A percentile compares a stretch with the other conserved stretches of the same genome.
Evolutionary conservation across 2,888 invertebrate species (phyloP).

Genomic region (Drosophila affinis): DNA sequence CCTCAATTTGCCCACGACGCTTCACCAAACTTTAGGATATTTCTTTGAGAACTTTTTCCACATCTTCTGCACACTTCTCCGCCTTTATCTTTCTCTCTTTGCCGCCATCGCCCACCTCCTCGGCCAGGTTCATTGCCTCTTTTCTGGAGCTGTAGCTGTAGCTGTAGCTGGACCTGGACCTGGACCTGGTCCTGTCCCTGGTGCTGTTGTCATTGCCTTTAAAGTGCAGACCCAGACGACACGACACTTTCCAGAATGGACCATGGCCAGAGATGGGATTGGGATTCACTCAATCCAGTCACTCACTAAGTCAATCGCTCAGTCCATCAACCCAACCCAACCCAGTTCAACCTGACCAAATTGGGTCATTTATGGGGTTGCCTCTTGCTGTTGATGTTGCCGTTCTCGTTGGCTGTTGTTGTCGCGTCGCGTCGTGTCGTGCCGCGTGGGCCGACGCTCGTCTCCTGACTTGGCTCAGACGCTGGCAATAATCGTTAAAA

Average conservation of each 20-base stretch:
- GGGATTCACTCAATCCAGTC: constrained; percentile 12
- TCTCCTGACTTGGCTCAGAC: constrained; percentile 57
- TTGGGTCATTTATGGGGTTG: constrained; percentile 77
- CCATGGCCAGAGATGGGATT: constrained; percentile 40
- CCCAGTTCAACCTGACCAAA: constrained; percentile 66
- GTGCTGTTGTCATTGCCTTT: constrained; percentile 60
- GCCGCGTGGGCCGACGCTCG: constrained; percentile 58
- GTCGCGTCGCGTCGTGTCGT: constrained; percentile 1
- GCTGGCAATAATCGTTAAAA: constrained; percentile 75
- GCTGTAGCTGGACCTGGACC: neutral
- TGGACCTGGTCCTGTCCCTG: constrained; percentile 5
- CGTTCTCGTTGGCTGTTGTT: constrained; percentile 22
- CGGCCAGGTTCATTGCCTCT: constrained; percentile 57
- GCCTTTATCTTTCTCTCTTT: neutral
- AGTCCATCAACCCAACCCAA: constrained; percentile 35
- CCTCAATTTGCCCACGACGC: neutral
- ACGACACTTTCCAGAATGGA: constrained; percentile 48
- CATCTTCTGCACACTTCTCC: neutral
- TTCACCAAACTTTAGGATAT: neutral
- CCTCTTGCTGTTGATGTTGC: constrained; percentile 3
- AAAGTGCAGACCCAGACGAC: constrained; percentile 44
- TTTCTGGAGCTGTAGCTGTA: constrained; percentile 4
- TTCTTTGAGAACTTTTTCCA: neutral
- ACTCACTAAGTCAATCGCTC: constrained; percentile 10
- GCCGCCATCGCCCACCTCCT: constrained; percentile 14